These are phyloP conservation scores for Lasioglossum zephyrum DNA, from an alignment of 2,888 invertebrate species.

Conservation along the genomic window DNA sequence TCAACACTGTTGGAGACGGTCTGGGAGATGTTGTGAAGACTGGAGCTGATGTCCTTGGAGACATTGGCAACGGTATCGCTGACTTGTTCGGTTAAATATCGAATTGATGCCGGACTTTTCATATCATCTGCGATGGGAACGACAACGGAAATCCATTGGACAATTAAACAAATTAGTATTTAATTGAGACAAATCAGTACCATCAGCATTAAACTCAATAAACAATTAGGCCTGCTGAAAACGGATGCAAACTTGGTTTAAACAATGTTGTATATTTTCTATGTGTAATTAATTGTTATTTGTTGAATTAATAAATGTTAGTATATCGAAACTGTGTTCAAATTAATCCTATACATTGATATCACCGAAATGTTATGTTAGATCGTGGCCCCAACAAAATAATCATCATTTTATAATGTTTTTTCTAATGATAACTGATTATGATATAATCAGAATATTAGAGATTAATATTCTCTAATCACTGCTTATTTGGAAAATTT, in stretches of 20 bases:
- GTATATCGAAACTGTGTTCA: constrained; percentile 3
- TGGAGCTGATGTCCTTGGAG: not conserved
- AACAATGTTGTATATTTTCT: constrained; percentile 5
- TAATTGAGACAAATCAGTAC: constrained; percentile 5
- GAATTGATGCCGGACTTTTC: not conserved
- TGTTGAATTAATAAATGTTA: constrained; percentile 31
- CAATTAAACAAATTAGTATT: too few relatives aligned
- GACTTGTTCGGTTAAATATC: not conserved
- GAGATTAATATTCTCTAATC: too few relatives aligned
- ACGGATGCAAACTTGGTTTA: not conserved
- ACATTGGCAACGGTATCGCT: not conserved
- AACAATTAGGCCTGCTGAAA: not conserved
- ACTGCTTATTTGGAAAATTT: too few relatives aligned
- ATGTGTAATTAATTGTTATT: constrained; percentile 28
- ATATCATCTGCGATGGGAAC: not conserved
- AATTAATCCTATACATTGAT: not conserved
- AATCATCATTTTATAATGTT: too few relatives aligned
- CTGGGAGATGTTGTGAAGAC: not conserved
- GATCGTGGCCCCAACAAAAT: too few relatives aligned
- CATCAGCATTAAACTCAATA: constrained; percentile 3
- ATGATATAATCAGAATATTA: not conserved
- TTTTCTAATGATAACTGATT: too few relatives aligned
- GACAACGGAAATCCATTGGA: not conserved
- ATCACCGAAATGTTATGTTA: constrained; percentile 5
- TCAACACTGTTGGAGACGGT: not conserved